phyloP scores from a whole-genome alignment of 2,797 vertebrate species.

The Borostomias antarcticus region DNA sequence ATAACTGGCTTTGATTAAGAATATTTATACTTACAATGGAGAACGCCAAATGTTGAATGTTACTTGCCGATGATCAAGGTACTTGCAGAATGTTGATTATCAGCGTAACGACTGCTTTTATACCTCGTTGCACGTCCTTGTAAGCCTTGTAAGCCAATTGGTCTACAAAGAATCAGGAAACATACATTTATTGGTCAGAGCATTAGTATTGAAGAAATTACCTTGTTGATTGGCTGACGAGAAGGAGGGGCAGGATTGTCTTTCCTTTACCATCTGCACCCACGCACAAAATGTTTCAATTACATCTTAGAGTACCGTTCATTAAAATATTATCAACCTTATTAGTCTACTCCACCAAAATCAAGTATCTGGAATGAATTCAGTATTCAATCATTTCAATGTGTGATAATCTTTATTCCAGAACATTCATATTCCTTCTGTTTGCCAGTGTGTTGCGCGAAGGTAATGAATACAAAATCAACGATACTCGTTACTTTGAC shows the following conservation, averaged over 20 bases:
- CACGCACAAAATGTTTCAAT: background rate
- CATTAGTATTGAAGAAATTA: slow-evolving; percentile 38
- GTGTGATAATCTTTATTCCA: too few species aligned
- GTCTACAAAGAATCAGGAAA: slow-evolving; percentile 58
- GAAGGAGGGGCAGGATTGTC: slow-evolving; percentile 5
- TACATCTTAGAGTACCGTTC: background rate
- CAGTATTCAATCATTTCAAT: background rate
- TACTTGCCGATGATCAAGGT: slow-evolving; percentile 31
- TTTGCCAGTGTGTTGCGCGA: too few species aligned
- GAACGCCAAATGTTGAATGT: slow-evolving; percentile 10
- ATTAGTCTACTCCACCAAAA: too few species aligned
- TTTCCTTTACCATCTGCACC: background rate
- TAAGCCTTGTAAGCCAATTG: slow-evolving; percentile 69
- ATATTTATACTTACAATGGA: slow-evolving; percentile 49
- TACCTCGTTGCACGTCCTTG: slow-evolving; percentile 67
- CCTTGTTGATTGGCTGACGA: slow-evolving; percentile 51
- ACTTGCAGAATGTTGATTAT: slow-evolving; percentile 55
- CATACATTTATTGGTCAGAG: slow-evolving; percentile 42
- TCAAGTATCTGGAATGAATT: background rate
- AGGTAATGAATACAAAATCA: too few species aligned
- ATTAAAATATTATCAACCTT: background rate
- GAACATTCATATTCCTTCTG: too few species aligned
- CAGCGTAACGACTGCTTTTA: slow-evolving; percentile 57
- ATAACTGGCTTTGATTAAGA: background rate
- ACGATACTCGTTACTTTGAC: too few species aligned